Percentiles rank a stretch among this genome's conserved stretches.
Evolutionary conservation across 2,113 vertebrate species (phyloP).

Genomic region (Dipodomys stephensi): DNA sequence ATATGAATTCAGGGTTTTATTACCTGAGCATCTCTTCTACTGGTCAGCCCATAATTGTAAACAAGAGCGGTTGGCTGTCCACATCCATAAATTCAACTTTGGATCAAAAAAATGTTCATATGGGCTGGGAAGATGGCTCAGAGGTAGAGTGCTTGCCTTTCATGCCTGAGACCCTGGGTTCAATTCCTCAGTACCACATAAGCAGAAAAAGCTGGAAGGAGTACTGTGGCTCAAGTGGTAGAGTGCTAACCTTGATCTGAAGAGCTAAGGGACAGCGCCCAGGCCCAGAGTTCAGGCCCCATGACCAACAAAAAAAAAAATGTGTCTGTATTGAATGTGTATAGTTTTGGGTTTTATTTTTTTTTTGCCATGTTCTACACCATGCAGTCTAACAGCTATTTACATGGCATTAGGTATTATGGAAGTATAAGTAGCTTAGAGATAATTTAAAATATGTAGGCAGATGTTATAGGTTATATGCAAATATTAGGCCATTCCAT

Average conservation of each 20-base stretch:
- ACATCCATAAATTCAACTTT: background rate
- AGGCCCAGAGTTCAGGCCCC: no score
- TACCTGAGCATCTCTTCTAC: background rate
- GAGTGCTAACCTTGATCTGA: no score
- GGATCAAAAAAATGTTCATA: background rate
- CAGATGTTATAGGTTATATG: background rate
- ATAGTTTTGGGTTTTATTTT: background rate
- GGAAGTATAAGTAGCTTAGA: background rate
- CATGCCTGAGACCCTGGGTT: no score
- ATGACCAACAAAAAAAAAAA: background rate
- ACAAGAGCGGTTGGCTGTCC: background rate
- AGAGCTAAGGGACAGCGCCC: no score
- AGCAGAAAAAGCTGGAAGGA: no score
- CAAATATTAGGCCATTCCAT: background rate
- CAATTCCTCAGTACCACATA: no score
- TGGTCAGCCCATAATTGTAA: background rate
- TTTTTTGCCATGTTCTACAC: background rate
- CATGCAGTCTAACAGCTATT: background rate
- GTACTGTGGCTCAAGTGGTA: no score
- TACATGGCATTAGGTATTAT: background rate
- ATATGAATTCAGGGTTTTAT: background rate
- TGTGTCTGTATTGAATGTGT: background rate
- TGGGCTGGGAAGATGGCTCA: no score
- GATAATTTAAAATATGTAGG: background rate
- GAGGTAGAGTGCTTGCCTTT: no score